These are phyloP conservation scores for Somateria mollissima DNA, from an alignment of 2,797 vertebrate species.

Conservation along the genomic window DNA sequence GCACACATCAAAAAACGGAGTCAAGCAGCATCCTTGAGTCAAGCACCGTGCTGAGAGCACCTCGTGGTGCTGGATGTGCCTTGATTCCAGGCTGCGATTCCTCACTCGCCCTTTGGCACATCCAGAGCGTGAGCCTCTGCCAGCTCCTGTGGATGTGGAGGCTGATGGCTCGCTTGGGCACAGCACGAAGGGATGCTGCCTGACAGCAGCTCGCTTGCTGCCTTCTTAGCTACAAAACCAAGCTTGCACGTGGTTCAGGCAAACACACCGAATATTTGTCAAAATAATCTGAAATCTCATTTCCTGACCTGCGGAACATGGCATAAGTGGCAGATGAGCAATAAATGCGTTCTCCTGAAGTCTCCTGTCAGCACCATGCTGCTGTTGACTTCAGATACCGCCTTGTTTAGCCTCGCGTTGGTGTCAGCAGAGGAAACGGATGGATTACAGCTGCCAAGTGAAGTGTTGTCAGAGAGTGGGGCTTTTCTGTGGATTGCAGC, in stretches of 20 bases:
- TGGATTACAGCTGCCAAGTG: not conserved
- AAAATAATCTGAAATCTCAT: not conserved
- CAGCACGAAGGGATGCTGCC: not conserved
- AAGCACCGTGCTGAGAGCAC: too few relatives aligned
- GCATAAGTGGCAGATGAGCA: not conserved
- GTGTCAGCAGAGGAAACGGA: not conserved
- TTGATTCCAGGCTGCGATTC: not conserved
- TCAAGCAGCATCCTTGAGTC: not conserved
- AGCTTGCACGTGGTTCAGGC: not conserved
- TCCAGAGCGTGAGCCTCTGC: not conserved
- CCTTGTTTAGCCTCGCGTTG: not conserved
- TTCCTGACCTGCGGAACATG: not conserved
- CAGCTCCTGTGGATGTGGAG: not conserved
- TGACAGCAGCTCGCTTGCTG: not conserved
- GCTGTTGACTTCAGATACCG: not conserved
- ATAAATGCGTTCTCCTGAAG: not conserved
- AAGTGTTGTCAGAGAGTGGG: conserved; percentile 7
- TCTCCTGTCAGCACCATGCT: not conserved
- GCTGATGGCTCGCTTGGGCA: not conserved
- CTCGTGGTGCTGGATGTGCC: not conserved
- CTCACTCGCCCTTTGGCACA: not conserved
- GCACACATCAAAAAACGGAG: not conserved
- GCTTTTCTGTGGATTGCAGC: not conserved
- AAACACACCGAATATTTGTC: not conserved
- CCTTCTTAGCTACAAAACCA: not conserved